These are phyloP conservation scores for Spodoptera littoralis DNA, from an alignment of 2,888 invertebrate genomes.

Conservation along the genomic window DNA sequence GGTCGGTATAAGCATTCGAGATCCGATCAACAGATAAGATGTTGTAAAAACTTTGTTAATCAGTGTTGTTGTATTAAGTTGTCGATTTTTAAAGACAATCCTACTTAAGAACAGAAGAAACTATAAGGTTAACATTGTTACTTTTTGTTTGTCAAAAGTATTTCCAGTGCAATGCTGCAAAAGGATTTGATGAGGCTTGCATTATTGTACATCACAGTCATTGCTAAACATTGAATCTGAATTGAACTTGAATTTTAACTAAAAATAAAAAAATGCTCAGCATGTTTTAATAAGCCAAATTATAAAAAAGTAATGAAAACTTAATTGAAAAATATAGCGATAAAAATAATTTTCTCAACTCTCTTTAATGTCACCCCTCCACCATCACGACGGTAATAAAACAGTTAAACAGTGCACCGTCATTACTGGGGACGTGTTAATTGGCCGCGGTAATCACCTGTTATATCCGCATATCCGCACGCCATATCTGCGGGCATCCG, in stretches of 20 bases:
- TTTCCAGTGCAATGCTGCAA: too few relatives aligned
- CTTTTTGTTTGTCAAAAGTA: background rate
- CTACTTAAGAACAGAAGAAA: slow-evolving; percentile 20
- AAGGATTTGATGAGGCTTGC: too few relatives aligned
- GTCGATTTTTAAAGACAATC: slow-evolving; percentile 31
- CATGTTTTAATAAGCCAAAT: too few relatives aligned
- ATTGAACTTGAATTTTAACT: too few relatives aligned
- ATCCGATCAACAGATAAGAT: slow-evolving; percentile 50
- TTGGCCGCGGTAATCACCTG: slow-evolving; percentile 73
- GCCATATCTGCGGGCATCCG: slow-evolving; percentile 59
- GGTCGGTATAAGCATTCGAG: slow-evolving; percentile 41
- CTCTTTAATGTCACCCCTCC: slow-evolving; percentile 11
- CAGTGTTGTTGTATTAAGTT: slow-evolving; percentile 40
- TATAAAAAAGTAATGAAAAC: too few relatives aligned
- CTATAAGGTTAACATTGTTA: slow-evolving; percentile 11
- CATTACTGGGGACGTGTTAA: slow-evolving; percentile 64
- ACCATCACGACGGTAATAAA: slow-evolving; percentile 11
- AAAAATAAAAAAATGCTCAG: too few relatives aligned
- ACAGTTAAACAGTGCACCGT: slow-evolving; percentile 46
- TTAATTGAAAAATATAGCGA: too few relatives aligned
- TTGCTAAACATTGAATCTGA: too few relatives aligned
- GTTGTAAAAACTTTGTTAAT: slow-evolving; percentile 54
- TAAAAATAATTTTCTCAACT: slow-evolving; percentile 1
- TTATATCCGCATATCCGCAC: slow-evolving; percentile 60
- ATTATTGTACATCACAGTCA: too few relatives aligned